Base-by-base conservation (phyloP, 2,113 vertebrate species). In the Gadus macrocephalus region DNA sequence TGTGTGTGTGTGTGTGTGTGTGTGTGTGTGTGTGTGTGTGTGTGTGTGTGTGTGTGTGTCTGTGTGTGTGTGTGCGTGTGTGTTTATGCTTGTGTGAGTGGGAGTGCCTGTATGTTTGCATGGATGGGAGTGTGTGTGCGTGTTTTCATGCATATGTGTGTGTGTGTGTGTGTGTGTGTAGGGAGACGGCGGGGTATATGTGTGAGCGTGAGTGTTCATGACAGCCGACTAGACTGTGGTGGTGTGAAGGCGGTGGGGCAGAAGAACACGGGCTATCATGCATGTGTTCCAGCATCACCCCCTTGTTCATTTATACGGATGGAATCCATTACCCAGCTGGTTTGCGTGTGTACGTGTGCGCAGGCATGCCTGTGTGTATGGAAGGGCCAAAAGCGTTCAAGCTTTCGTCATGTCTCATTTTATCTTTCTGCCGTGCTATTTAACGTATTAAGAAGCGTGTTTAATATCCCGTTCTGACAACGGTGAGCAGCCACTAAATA, bases 121-220 rank as follows among this genome's bases (percentile, higher is more conserved):
- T 35, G 55, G 28, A 15, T 68, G 6, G 31, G 16, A 42, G 25
- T 14, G 25, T 66, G 53, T 65, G 53, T 64, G 22, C 19, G 38
- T 77, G 53, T 64, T 62, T 22, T 35, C 15, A 67, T 73, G 15
- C 71, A 70, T 59, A 63, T 15, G n/a, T 67, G 15, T 75, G 62
- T 66, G 69, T 27, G 63, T 74, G 71, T 68, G 72, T 70, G 61
- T 25, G 53, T 27, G 12, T 0, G 42, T 71, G 11, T 49, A n/a
- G 20, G 20, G 20, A 20, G 20, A 20, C 20, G 20, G 20, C 20
- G 20, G 20, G 20, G 20, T 66, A 67, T n/a, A 60, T 68, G 72
- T 68, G 72, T 70, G 63, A 31, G 53, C 28, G 14, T 1, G 42
- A 73, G 11, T 49, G 53, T 62, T 62, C 19, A 58, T 58, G 55